Base-by-base conservation (phyloP, 2,797 vertebrate species). In the Hirundo rustica region DNA sequence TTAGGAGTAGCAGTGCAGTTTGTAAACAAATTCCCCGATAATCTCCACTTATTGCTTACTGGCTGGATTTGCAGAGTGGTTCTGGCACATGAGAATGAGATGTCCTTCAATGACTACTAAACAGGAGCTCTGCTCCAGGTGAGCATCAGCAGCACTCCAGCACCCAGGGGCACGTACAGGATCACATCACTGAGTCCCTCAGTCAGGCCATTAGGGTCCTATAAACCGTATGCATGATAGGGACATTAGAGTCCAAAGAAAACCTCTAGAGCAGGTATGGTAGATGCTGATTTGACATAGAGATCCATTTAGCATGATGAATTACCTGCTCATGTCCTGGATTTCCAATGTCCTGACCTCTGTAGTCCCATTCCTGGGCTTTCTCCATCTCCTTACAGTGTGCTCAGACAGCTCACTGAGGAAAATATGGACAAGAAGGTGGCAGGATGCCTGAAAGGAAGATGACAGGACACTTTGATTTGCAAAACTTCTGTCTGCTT, bases 131-230 rank as follows among this genome's bases (percentile, higher is more conserved):
- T 77, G 76, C 26, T n/a, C 57, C 65, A 42, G 45, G 12, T 30
- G 68, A 45, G 22, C 55, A 66, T 16, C 72, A 74, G 64, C 79
- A 64, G 79, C 29, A 9, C 16, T 66, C 45, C 61, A 60, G 45
- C 36, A 53, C 22, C 19, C 27, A 47, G 40, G 30, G 23, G 2
- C 22, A 57, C 0, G 0, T 3, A 11, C 0, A 3, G 66, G 25
- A 34, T 62, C 47, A 32, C n/a, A 36, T 0, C 0, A 47, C 26
- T 0, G 0, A n/a, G 27, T 50, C 19, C 51, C 78, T 90, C 5
- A 13, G 70, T 57, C 40, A 32, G 76, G 22, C 34, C 53, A 26
- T 22, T 22, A 22, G 64, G 30, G n/a, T 48, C 40, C 77, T 66
- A 3, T 48, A 40, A 70, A 44, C 40, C 45, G 30, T 23, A 9